phyloP scores from a whole-genome alignment of 2,888 invertebrate species.

The Shargacucullia verbasci region DNA sequence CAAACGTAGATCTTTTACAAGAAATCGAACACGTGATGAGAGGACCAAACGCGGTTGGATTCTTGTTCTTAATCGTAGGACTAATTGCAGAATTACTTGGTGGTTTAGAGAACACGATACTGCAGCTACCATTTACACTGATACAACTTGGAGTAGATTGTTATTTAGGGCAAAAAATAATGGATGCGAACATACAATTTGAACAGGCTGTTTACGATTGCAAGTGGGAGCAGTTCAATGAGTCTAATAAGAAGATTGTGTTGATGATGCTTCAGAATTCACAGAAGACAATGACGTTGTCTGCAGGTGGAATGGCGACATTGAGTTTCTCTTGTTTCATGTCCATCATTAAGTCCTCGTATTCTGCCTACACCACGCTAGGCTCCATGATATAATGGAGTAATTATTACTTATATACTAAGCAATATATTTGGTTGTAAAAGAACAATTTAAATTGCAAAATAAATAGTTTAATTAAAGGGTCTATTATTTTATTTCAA shows the following conservation, averaged over 20 bases:
- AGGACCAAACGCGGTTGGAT: slow-evolving; percentile 68
- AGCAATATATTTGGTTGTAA: too few relatives aligned
- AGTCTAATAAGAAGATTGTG: slow-evolving; percentile 61
- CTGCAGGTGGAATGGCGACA: slow-evolving; percentile 64
- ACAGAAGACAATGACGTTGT: slow-evolving; percentile 63
- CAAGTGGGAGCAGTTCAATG: slow-evolving; percentile 67
- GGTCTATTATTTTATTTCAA: too few relatives aligned
- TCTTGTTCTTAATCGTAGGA: slow-evolving; percentile 62
- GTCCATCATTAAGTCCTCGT: slow-evolving; percentile 60
- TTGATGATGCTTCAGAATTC: slow-evolving; percentile 63
- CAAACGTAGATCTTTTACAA: slow-evolving; percentile 59
- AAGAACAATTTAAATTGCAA: too few relatives aligned
- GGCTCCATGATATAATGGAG: slow-evolving; percentile 45
- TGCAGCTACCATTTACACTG: slow-evolving; percentile 69
- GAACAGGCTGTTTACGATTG: slow-evolving; percentile 63
- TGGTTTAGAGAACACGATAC: slow-evolving; percentile 70
- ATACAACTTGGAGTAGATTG: slow-evolving; percentile 68
- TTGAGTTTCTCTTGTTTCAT: slow-evolving; percentile 62
- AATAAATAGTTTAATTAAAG: too few relatives aligned
- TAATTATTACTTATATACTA: too few relatives aligned
- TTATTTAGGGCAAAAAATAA: slow-evolving; percentile 63
- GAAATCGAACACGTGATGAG: slow-evolving; percentile 65
- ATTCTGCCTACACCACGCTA: slow-evolving; percentile 67
- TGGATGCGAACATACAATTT: slow-evolving; percentile 62
- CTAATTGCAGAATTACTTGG: slow-evolving; percentile 73